These are phyloP conservation scores for Papilio elwesi DNA, from an alignment of 2,888 invertebrate genomes.

Conservation along the genomic window DNA sequence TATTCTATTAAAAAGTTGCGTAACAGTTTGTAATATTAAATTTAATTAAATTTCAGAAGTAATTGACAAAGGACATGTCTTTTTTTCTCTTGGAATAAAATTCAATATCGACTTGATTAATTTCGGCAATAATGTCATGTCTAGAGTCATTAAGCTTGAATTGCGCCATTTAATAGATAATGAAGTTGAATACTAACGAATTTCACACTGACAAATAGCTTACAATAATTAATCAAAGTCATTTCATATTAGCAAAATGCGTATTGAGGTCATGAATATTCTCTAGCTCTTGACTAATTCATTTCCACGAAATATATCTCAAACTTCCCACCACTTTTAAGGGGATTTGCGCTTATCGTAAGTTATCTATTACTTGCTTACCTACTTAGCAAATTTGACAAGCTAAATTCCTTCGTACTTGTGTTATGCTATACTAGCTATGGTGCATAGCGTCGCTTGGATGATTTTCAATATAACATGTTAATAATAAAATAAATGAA, in stretches of 20 bases:
- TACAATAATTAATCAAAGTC: conserved; percentile 29
- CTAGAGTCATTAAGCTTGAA: conserved; percentile 13
- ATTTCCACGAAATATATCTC: not conserved
- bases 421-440: no score
- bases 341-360: not conserved
- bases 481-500: no score
- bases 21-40: no score
- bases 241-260: conserved; percentile 15
- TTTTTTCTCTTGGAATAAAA: not conserved
- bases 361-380: no score
- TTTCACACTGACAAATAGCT: conserved; percentile 21
- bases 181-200: conserved; percentile 12
- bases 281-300: conserved; percentile 12
- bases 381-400: no score
- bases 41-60: not conserved
- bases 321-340: not conserved
- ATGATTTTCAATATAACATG: no score
- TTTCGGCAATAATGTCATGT: not conserved
- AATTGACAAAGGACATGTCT: not conserved
- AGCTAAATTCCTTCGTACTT: no score
- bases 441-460: no score
- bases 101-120: not conserved
- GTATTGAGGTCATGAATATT: conserved; percentile 18
- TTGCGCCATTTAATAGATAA: conserved; percentile 22
- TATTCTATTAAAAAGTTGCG: no score